These are phyloP conservation scores for Chorisops tibialis DNA, from an alignment of 2,888 invertebrate species.

Conservation along the genomic window DNA sequence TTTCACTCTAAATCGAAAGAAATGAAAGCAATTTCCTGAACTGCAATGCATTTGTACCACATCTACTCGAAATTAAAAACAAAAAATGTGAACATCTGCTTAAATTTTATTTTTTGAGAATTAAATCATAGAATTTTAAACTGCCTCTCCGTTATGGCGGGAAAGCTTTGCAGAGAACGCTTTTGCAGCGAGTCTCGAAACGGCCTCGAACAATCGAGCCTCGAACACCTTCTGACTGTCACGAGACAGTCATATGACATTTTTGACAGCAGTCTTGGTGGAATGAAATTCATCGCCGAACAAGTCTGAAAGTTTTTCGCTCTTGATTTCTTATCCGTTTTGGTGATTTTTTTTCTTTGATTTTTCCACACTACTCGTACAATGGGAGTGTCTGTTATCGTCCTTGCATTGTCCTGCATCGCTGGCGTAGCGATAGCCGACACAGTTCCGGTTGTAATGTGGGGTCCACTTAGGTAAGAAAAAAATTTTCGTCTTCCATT, in stretches of 20 bases:
- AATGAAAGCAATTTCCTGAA: too few relatives aligned
- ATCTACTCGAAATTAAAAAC: too few relatives aligned
- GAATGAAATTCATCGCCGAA: conserved; percentile 10
- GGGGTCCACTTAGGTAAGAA: conserved; percentile 53
- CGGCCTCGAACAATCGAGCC: too few relatives aligned
- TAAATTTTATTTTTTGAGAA: too few relatives aligned
- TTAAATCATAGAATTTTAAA: too few relatives aligned
- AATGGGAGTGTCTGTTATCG: neutral
- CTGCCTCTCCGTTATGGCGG: too few relatives aligned
- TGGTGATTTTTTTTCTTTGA: neutral
- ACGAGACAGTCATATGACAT: conserved; percentile 26
- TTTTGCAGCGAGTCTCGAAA: too few relatives aligned
- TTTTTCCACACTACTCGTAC: neutral
- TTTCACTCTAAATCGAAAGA: too few relatives aligned
- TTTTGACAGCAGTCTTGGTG: conserved; percentile 17
- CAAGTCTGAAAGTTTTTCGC: neutral
- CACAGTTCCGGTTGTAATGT: conserved; percentile 60
- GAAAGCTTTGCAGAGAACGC: too few relatives aligned
- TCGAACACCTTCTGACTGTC: conserved; percentile 14
- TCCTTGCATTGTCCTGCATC: conserved; percentile 38
- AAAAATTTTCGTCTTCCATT: neutral
- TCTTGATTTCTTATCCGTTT: neutral
- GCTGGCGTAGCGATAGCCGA: conserved; percentile 45
- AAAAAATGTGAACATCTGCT: too few relatives aligned
- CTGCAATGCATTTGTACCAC: too few relatives aligned